These are phyloP conservation scores for Bombyx mori DNA, from an alignment of 1,140 invertebrate genomes.

Conservation along the genomic window DNA sequence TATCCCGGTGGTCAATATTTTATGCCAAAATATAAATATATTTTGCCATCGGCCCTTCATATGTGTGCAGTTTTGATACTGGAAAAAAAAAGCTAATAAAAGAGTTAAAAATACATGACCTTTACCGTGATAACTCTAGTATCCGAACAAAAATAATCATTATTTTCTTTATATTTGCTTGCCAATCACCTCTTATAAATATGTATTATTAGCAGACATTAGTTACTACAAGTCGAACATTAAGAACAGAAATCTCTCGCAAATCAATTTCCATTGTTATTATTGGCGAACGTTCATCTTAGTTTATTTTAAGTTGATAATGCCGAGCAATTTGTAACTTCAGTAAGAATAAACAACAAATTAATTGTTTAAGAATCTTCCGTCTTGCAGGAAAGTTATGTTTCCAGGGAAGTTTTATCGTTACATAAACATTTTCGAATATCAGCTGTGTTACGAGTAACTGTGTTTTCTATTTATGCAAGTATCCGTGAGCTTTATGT, in stretches of 20 bases:
- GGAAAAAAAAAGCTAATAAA: too few species aligned
- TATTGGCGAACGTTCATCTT: not conserved
- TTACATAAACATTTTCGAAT: constrained; percentile 19
- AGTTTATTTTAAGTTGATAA: constrained; percentile 4
- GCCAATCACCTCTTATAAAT: too few species aligned
- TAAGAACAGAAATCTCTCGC: not conserved
- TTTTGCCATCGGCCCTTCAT: too few species aligned
- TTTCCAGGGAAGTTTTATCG: constrained; percentile 13
- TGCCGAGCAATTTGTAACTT: constrained; percentile 11
- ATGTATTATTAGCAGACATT: too few species aligned
- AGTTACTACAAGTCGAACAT: not conserved
- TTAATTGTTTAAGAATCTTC: constrained; percentile 18
- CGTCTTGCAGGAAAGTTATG: constrained; percentile 7
- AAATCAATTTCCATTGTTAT: too few species aligned
- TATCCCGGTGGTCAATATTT: too few species aligned
- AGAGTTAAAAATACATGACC: too few species aligned
- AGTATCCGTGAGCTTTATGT: not conserved
- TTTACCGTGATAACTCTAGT: too few species aligned
- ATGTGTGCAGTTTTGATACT: too few species aligned
- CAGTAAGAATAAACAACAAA: constrained; percentile 15
- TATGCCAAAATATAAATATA: too few species aligned
- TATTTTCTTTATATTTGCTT: too few species aligned
- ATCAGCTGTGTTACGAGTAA: constrained; percentile 11
- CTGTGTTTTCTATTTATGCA: constrained; percentile 8
- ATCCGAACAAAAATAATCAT: too few species aligned